Evolutionary conservation across 2,113 vertebrate species (phyloP), one percentile per base, ranked within the genome.

Genomic region (Phasianus colchicus): DNA sequence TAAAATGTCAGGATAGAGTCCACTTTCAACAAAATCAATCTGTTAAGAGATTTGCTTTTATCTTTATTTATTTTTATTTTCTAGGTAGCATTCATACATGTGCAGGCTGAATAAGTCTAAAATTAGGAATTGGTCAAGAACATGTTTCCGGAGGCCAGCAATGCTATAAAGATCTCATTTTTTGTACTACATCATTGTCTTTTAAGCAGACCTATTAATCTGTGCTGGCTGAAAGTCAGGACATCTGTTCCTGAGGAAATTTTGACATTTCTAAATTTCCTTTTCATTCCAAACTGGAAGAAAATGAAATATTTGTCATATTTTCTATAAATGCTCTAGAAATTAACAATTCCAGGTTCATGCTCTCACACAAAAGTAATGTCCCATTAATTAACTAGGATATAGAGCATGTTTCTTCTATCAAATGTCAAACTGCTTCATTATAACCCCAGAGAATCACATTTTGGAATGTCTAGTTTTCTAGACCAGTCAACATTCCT

Each of bases 211-310:
- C 4, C 19, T 43, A 87, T 86, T 93, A 85, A 91, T 71, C 61
- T 52, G 42, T 21, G 20, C 78, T 96, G 89, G 82, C 64, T 92
- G 64, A 81, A 89, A 92, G 60, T 90, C 74, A 93, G 38, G 88
- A 93, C 93, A 94, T 95, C 95, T 96, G 92, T 86, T 96, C 63
- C 80, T 52, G 57, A 92, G 0, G 3, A 75, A 95, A 95, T 90
- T 83, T 83, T 94, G 86, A 93, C 88, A 95, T 96, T 96, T 96
- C 60, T 47, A 71, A 76, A 79, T 92, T 93, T 78, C n/a, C 22
- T 34, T 47, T 96, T 93, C 65, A 71, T 88, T 88, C 72, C 65
- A 92, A 96, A 64, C 20, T 88, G 92, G 90, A 94, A 88, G 38
- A 75, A 93, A 94, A 7, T 13, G 45, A 80, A 90, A 1, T 71